A percentile compares a stretch with the other conserved stretches of the same genome.
Evolutionary conservation across 2,797 vertebrate genomes (phyloP).

Genomic region (Hydrophis major): DNA sequence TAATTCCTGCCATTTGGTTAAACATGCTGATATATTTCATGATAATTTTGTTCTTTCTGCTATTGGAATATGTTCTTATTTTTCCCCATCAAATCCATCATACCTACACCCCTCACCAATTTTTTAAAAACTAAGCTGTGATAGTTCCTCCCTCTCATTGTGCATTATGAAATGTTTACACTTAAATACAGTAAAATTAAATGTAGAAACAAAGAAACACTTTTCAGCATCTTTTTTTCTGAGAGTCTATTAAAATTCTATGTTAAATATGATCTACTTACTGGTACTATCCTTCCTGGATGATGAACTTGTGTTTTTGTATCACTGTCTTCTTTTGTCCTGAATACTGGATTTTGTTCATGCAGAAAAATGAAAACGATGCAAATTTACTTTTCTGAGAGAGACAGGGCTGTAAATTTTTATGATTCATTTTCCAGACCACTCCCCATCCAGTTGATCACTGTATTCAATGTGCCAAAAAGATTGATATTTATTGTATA

Average conservation of each 20-base stretch:
- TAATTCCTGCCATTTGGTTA: constrained; percentile 52
- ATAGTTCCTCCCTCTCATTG: constrained; percentile 65
- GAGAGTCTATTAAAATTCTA: constrained; percentile 49
- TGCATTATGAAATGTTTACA: constrained; percentile 73
- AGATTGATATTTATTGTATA: constrained; percentile 32
- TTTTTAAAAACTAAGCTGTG: constrained; percentile 62
- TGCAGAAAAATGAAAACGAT: constrained; percentile 62
- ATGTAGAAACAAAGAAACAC: constrained; percentile 40
- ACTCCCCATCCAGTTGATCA: constrained; percentile 63
- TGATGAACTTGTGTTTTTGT: constrained; percentile 54
- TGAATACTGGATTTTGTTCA: constrained; percentile 59
- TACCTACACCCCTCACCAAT: constrained; percentile 62
- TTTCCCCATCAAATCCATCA: constrained; percentile 55
- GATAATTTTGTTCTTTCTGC: constrained; percentile 55
- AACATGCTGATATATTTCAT: constrained; percentile 54
- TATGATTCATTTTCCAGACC: constrained; percentile 43
- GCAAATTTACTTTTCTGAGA: constrained; percentile 59
- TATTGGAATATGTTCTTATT: constrained; percentile 54
- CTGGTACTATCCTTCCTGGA: constrained; percentile 57
- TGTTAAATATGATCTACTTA: constrained; percentile 60
- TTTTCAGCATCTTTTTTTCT: constrained; percentile 60
- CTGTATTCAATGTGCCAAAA: constrained; percentile 62
- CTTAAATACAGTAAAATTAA: constrained; percentile 64
- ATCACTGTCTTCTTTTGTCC: constrained; percentile 56
- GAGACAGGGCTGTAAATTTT: constrained; percentile 53